Evolutionary conservation across 2,888 invertebrate species (phyloP), one percentile per base, ranked within the genome.

Genomic region (Strigamia crassipes): DNA sequence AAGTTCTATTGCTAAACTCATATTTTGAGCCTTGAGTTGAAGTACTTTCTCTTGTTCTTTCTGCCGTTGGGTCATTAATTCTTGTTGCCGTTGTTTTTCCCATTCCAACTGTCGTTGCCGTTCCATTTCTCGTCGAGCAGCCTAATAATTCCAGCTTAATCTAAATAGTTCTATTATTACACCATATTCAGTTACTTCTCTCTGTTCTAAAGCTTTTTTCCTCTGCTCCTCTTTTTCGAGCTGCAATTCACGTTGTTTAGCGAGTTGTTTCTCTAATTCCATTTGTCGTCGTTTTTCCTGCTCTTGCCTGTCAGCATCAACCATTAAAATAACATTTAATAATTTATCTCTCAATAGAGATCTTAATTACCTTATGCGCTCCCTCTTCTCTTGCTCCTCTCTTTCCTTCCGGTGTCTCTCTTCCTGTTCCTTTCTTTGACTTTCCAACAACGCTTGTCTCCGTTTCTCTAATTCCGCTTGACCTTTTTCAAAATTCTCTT

Each of bases 401-500:
- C 96, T 91, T 87, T 96, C 96, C 88, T 96, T 96, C 3, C 96
- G 90, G 86, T 99, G 97, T 34, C 97, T 91, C 87, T 97, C 97
- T 85, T 98, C 97, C 86, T 94, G 90, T 86, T 99, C 97, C 86
- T 95, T 95, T 83, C 94, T 91, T 87, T 96, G 96, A 83, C 93
- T 93, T 86, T 97, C 97, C 81, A 95, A 91, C n/a, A 99, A 89
- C 78, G 96, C 91, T 85, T 95, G 94, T 38, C 99, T 90, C 73
- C 99, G 89, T 42, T 96, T 89, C 87, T 99, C 99, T 82, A 99
- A 88, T 88, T 99, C 99, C 0, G 97, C 98, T 87, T 99, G 98
- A 0, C 99, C 99, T 84, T 97, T 94, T 84, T 97, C 98, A 89
- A 96, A 96, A 89, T 99, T 99, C 89, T 99, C 97, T 87, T 96